A percentile compares a stretch with the other conserved stretches of the same genome.
Evolutionary conservation across 92 coral and sea anemone species (phyloP).

Genomic region (Plumapathes pennacea): DNA sequence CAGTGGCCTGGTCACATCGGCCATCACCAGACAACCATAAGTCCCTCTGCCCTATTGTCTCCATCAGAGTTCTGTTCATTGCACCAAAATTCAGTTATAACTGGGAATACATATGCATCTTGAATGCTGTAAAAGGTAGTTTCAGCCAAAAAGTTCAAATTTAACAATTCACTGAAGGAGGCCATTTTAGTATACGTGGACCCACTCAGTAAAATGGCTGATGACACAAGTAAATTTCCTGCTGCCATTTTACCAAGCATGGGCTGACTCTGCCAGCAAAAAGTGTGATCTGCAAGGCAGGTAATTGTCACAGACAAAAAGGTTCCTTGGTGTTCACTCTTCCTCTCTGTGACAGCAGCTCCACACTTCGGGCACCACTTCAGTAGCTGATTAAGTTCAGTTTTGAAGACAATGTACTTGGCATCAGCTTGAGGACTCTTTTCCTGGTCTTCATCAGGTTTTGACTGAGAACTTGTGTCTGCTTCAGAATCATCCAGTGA

Average conservation of each 20-base stretch:
- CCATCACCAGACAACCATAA: constrained; percentile 51
- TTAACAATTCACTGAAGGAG: neutral
- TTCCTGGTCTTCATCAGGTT: neutral
- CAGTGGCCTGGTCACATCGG: constrained; percentile 50
- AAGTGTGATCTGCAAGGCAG: constrained; percentile 20
- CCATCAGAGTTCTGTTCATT: constrained; percentile 2
- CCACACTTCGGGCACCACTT: constrained; percentile 8
- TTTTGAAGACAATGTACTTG: constrained; percentile 3
- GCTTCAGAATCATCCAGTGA: constrained; percentile 3
- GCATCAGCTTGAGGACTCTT: neutral
- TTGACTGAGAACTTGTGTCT: neutral
- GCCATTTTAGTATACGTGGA: constrained; percentile 1
- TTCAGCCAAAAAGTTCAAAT: constrained; percentile 15
- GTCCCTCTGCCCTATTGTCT: constrained; percentile 1
- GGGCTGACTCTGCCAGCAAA: constrained; percentile 40
- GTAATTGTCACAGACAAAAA: constrained; percentile 10
- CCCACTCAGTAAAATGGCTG: constrained; percentile 1
- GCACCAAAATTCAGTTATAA: constrained; percentile 41
- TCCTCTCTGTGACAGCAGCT: constrained; percentile 1
- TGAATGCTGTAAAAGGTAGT: constrained; percentile 27
- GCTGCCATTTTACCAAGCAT: constrained; percentile 28
- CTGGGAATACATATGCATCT: constrained; percentile 31
- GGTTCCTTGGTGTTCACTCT: constrained; percentile 17
- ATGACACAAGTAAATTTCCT: constrained; percentile 36
- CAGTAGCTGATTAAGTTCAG: neutral